phyloP scores from a whole-genome alignment of 1,140 invertebrate species.

The Meloidogyne exigua region DNA sequence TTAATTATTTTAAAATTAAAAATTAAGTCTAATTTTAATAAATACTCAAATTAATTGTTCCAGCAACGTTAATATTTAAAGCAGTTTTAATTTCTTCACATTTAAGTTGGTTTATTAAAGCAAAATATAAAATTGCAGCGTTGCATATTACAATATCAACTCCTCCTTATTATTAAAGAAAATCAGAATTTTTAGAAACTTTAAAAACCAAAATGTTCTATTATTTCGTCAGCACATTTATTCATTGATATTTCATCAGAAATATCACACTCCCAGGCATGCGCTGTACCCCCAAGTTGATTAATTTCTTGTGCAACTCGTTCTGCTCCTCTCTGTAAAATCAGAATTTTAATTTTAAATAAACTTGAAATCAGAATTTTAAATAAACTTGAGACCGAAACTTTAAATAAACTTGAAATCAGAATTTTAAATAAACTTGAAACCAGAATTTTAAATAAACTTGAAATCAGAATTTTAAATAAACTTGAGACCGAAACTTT shows the following conservation, averaged over 20 bases:
- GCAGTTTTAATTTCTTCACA: slow-evolving; percentile 47
- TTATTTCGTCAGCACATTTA: slow-evolving; percentile 35
- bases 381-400: slow-evolving; percentile 10
- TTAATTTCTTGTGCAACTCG: slow-evolving; percentile 32
- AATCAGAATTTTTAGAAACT: background rate
- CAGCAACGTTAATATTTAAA: slow-evolving; percentile 58
- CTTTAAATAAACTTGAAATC: background rate
- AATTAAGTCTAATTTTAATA: background rate
- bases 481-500: slow-evolving; percentile 6
- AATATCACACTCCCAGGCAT: slow-evolving; percentile 47
- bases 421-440: slow-evolving; percentile 10
- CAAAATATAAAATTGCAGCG: slow-evolving; percentile 59
- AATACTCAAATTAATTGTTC: slow-evolving; percentile 55
- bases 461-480: too few species aligned
- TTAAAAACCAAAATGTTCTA: slow-evolving; percentile 50
- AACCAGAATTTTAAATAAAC: background rate
- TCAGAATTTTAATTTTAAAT: slow-evolving; percentile 4
- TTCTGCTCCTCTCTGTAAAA: slow-evolving; percentile 31
- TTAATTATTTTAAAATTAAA: background rate
- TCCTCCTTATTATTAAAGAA: slow-evolving; percentile 26
- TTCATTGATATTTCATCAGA: slow-evolving; percentile 39
- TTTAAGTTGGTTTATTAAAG: slow-evolving; percentile 50
- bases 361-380: too few species aligned
- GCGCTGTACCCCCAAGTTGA: slow-evolving; percentile 24
- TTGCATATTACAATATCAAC: slow-evolving; percentile 63